Evolutionary conservation across 2,797 vertebrate species (phyloP).

Genomic region (Peromyscus melanophrys): DNA sequence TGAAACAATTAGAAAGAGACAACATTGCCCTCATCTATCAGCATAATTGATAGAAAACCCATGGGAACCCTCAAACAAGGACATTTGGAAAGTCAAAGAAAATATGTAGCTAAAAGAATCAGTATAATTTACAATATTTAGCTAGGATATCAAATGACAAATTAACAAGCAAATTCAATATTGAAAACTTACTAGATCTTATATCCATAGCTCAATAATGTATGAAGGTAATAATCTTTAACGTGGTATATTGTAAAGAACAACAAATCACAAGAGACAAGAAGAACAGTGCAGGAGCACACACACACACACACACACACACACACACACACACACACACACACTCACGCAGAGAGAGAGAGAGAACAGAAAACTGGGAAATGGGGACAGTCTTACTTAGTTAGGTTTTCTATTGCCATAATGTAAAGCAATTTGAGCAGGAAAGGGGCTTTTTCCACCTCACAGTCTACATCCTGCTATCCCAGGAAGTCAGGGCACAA

Average conservation of each 20-base stretch:
- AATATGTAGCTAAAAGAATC: neutral
- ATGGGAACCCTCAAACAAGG: neutral
- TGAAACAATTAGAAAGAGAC: neutral
- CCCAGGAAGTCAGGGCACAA: neutral
- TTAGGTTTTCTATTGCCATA: neutral
- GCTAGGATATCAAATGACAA: conserved; percentile 9
- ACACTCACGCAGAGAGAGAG: no score
- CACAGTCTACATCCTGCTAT: neutral
- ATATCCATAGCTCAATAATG: neutral
- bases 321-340: no score
- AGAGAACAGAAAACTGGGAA: neutral
- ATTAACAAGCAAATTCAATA: conserved; percentile 36
- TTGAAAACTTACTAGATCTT: conserved; percentile 9
- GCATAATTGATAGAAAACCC: conserved; percentile 20
- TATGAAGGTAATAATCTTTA: conserved; percentile 22
- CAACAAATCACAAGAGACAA: neutral
- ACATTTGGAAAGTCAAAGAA: conserved; percentile 7
- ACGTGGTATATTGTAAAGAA: neutral
- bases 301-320: no score
- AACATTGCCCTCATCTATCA: neutral
- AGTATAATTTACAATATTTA: conserved; percentile 15
- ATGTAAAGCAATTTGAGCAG: neutral
- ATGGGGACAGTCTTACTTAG: neutral
- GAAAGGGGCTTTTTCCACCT: neutral
- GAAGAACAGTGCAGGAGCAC: neutral